These are phyloP conservation scores for Diadromus collaris DNA, from an alignment of 2,888 invertebrate genomes.

Conservation along the genomic window DNA sequence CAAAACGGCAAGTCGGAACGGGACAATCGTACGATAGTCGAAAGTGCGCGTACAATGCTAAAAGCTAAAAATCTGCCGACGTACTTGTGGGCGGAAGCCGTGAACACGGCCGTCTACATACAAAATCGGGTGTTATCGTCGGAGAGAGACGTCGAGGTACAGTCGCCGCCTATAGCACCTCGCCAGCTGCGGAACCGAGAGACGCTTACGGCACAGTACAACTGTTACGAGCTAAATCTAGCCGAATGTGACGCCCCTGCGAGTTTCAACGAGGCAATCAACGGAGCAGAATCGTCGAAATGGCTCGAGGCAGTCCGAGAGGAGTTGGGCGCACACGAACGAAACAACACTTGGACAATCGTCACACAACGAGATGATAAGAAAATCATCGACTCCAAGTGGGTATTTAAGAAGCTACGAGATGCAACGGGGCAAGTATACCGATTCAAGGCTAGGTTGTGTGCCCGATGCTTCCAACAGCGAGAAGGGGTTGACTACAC, in stretches of 20 bases:
- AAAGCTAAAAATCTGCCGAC: background rate
- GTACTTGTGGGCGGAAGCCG: background rate
- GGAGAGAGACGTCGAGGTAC: background rate
- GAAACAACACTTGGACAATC: slow-evolving; percentile 44
- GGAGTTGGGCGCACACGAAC: slow-evolving; percentile 40
- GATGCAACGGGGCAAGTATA: slow-evolving; percentile 57
- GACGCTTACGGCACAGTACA: no score
- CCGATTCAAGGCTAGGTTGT: slow-evolving; percentile 68
- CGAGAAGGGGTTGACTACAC: slow-evolving; percentile 65
- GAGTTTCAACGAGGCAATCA: slow-evolving; percentile 12
- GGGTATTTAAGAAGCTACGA: slow-evolving; percentile 48
- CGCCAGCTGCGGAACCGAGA: background rate
- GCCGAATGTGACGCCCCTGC: background rate
- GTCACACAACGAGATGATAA: slow-evolving; percentile 3
- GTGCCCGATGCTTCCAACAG: slow-evolving; percentile 64
- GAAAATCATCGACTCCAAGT: slow-evolving; percentile 46
- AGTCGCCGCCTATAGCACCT: no score
- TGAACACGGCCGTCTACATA: background rate
- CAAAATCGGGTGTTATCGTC: background rate
- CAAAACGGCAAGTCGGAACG: background rate
- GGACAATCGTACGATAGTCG: background rate
- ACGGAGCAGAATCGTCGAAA: slow-evolving; percentile 23
- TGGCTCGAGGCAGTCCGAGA: slow-evolving; percentile 36
- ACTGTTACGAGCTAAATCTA: slow-evolving; percentile 1
- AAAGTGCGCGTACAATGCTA: background rate